Percentiles rank a stretch among this genome's conserved stretches.
phyloP scores from a whole-genome alignment of 1,140 invertebrate genomes.

The Drosophila ficusphila region DNA sequence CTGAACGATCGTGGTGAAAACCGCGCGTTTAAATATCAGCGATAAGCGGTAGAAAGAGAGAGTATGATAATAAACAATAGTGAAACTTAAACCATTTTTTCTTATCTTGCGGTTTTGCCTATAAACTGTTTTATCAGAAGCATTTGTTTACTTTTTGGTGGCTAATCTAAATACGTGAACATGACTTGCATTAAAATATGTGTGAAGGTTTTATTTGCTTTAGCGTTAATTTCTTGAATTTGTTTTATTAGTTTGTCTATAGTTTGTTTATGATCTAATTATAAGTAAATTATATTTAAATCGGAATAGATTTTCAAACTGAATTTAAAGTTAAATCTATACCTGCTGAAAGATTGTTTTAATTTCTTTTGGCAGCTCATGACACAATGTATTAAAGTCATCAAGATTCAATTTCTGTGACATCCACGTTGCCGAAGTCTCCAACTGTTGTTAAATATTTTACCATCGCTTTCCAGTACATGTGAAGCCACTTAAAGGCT shows the following conservation, averaged over 20 bases:
- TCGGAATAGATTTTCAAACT: too few species aligned
- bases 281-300: too few species aligned
- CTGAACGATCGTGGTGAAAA: constrained; percentile 25
- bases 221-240: background rate
- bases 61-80: background rate
- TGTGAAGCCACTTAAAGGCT: constrained; percentile 14
- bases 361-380: background rate
- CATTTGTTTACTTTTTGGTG: constrained; percentile 25
- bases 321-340: background rate
- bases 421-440: background rate
- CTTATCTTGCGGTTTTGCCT: constrained; percentile 37
- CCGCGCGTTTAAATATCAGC: constrained; percentile 59
- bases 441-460: background rate
- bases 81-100: constrained; percentile 13
- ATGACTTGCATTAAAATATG: background rate
- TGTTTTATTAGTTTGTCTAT: background rate
- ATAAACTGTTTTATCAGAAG: constrained; percentile 34
- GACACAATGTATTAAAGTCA: background rate
- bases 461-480: background rate
- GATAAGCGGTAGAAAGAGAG: constrained; percentile 4
- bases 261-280: background rate
- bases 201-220: background rate
- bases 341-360: too few species aligned
- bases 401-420: background rate
- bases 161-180: constrained; percentile 47